Conservation (phyloP, 2,888 invertebrate species). For the Caenorhabditis becei region DNA sequence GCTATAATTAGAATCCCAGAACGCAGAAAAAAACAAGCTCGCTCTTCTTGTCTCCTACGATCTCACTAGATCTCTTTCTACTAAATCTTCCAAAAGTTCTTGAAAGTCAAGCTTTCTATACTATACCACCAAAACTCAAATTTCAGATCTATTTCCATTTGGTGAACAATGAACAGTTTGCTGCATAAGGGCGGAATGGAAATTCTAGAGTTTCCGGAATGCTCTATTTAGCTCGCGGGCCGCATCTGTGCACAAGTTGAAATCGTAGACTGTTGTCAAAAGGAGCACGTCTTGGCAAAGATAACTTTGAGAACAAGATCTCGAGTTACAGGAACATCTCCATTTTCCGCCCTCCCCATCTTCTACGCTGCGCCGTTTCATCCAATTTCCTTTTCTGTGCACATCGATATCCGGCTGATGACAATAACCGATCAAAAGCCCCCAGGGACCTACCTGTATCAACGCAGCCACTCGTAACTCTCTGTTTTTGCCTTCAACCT, state of each 20-base stretch:
- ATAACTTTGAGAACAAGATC: conserved; percentile 54
- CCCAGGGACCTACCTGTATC: conserved; percentile 28
- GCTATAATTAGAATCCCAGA: conserved; percentile 21
- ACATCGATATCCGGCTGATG: conserved; percentile 14
- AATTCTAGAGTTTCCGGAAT: conserved; percentile 1
- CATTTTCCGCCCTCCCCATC: conserved; percentile 49
- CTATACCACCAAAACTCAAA: background rate
- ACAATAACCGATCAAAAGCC: background rate
- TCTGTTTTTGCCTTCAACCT: conserved; percentile 35
- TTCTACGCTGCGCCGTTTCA: conserved; percentile 21
- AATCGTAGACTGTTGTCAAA: conserved; percentile 27
- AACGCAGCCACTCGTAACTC: conserved; percentile 21
- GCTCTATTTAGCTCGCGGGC: background rate
- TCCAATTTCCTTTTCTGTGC: conserved; percentile 37
- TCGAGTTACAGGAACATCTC: conserved; percentile 56
- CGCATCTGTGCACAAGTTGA: conserved; percentile 11
- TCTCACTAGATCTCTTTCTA: too few species aligned
- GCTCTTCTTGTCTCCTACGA: background rate
- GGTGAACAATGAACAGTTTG: background rate
- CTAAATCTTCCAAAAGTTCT: background rate
- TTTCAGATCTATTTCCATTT: background rate
- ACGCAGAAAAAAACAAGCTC: conserved; percentile 6
- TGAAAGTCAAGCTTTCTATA: background rate
- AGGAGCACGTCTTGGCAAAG: conserved; percentile 19
- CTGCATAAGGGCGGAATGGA: background rate